A percentile compares a stretch with the other conserved stretches of the same genome.
Conservation (phyloP, 1,140 invertebrate genomes). For the Tenebrio molitor region DNA sequence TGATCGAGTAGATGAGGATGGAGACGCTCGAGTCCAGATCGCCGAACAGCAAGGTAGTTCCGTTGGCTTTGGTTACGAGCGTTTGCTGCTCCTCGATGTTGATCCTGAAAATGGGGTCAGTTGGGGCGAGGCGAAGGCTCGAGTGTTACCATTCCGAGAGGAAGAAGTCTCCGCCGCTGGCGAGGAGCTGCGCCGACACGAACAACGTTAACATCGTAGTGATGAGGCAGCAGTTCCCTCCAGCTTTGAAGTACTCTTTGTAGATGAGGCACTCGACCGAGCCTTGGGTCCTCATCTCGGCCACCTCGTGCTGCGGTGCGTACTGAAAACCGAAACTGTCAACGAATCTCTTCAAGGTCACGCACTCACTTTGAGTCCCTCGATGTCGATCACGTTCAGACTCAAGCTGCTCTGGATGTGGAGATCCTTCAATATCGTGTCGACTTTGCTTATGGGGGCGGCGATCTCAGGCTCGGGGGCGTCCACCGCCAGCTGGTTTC, state of each 20-base stretch:
- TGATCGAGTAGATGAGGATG: not conserved
- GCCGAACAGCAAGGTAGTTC: not conserved
- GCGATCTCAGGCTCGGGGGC: constrained; percentile 14
- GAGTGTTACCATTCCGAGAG: constrained; percentile 77
- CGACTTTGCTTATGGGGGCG: constrained; percentile 48
- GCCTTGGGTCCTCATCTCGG: constrained; percentile 69
- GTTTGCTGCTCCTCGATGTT: not conserved
- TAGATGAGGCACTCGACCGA: constrained; percentile 73
- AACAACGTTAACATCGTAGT: constrained; percentile 72
- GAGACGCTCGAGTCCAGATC: not conserved
- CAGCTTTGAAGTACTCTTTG: constrained; percentile 76
- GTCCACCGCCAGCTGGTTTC: constrained; percentile 64
- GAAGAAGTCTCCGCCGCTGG: constrained; percentile 83
- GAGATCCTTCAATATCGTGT: constrained; percentile 52
- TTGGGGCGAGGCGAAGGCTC: not conserved
- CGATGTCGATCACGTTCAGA: constrained; percentile 55
- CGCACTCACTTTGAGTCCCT: constrained; percentile 51
- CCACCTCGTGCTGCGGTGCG: constrained; percentile 45
- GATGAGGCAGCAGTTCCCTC: constrained; percentile 72
- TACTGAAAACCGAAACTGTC: constrained; percentile 33
- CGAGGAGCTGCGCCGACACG: constrained; percentile 76
- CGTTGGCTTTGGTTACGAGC: not conserved
- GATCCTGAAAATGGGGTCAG: not conserved
- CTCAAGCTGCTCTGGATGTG: constrained; percentile 47
- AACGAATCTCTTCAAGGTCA: too few relatives aligned